Evolutionary conservation across 1,140 invertebrate genomes (phyloP), one percentile per base, ranked within the genome.

Genomic region (Rhopalosiphum padi): DNA sequence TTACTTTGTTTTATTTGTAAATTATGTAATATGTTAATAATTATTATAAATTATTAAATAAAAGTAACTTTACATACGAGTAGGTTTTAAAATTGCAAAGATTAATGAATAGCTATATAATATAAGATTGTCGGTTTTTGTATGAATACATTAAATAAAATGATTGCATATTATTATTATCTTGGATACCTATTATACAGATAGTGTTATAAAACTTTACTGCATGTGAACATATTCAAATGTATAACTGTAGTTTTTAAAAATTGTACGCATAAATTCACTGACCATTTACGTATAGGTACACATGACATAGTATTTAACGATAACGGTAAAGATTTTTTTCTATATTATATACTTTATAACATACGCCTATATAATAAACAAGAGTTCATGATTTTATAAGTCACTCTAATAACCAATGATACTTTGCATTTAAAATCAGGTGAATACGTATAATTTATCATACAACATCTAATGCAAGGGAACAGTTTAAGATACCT

Each of bases 1-100:
- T 68, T 68, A 68, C 60, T 68, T 68, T n/a, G 60, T 68, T 68
- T 68, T n/a, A n/a, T n/a, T n/a, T 68, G 30, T n/a, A 68, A 68
- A n/a, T 68, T 15, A 15, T n/a, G 60, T n/a, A 68, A 68, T n/a
- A n/a, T n/a, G 60, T 5, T n/a, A n/a, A 68, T 68, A n/a, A 68
- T 68, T 68, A 68, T 15, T 15, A n/a, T 30, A 68, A 11, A 68
- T n/a, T n/a, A 8, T 68, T 5, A 68, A 68, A n/a, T 68, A 0
- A n/a, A 68, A 68, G 60, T 68, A n/a, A n/a, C 55, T 68, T 68
- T 68, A 9, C 60, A 18, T n/a, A 51, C 15, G 18, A 51, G 15
- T 18, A 18, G 30, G 5, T 68, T 68, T 6, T n/a, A n/a, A 68
- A n/a, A 68, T 68, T n/a, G 11, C 11, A 3, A n/a, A n/a, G 1